Percentiles rank a stretch among this genome's conserved stretches.
Evolutionary conservation across 2,113 vertebrate species (phyloP).

Genomic region (Psittacula cyanocephala): DNA sequence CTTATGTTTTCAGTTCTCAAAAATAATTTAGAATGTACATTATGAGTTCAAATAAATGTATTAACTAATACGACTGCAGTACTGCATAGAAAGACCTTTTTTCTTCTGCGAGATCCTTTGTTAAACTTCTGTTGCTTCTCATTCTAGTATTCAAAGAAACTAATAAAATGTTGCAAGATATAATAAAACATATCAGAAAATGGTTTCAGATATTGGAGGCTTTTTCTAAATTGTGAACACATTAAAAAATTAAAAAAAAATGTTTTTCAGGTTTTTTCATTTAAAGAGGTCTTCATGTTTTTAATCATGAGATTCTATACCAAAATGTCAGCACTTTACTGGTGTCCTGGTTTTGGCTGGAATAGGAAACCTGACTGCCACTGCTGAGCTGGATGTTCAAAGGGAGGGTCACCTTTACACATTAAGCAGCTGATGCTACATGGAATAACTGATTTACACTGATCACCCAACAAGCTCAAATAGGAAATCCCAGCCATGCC

Average conservation of each 20-base stretch:
- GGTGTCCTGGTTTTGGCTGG: background rate
- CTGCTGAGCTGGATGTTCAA: background rate
- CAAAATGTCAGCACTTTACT: background rate
- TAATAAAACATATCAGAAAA: constrained; percentile 21
- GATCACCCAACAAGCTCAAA: background rate
- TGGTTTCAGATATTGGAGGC: constrained; percentile 34
- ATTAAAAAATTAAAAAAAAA: background rate
- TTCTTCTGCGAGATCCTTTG: background rate
- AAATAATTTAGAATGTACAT: background rate
- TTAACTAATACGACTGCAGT: background rate
- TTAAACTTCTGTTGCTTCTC: background rate
- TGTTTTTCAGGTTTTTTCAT: background rate
- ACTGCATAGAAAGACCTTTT: background rate
- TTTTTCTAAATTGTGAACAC: constrained; percentile 26
- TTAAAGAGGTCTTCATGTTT: background rate
- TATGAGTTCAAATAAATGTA: background rate
- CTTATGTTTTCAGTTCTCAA: background rate
- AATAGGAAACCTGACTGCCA: background rate
- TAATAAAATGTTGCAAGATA: background rate
- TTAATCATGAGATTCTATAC: background rate
- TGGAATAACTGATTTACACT: background rate
- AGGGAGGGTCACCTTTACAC: background rate
- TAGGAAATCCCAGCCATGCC: background rate
- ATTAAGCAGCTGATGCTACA: background rate
- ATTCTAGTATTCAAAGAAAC: background rate